A percentile compares a stretch with the other conserved stretches of the same genome.
Conservation (phyloP, 2,113 vertebrate genomes). For the Dasyornis broadbenti region DNA sequence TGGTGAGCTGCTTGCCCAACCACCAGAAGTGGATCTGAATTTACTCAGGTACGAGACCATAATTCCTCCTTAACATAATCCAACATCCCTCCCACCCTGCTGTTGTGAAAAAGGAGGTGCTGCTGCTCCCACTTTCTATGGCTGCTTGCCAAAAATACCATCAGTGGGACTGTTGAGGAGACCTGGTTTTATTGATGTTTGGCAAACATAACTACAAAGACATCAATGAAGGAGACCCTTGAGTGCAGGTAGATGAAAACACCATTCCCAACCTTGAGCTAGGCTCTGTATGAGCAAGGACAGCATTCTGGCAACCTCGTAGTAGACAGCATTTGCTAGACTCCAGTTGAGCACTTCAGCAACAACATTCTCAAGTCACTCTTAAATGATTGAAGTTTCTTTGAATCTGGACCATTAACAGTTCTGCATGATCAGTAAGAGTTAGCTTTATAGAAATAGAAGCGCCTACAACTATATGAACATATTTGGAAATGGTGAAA, state of each 20-base stretch:
- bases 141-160: neutral
- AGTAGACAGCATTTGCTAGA: neutral
- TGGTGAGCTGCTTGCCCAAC: neutral
- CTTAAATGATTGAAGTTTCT: neutral
- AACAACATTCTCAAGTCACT: neutral
- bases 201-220: neutral
- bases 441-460: neutral
- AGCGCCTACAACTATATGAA: neutral
- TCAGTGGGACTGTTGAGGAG: neutral
- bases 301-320: neutral
- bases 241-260: neutral
- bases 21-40: neutral
- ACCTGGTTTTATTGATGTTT: neutral
- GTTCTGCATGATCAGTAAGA: neutral
- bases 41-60: neutral
- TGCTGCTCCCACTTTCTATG: neutral
- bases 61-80: neutral
- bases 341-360: neutral
- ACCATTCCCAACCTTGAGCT: neutral
- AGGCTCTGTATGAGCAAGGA: neutral
- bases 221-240: fast-evolving
- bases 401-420: neutral
- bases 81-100: neutral
- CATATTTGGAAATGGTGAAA: neutral
- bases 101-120: neutral